A percentile compares a stretch with the other conserved stretches of the same genome.
Evolutionary conservation across 2,797 vertebrate species (phyloP).

Genomic region (Anguilla megastoma): DNA sequence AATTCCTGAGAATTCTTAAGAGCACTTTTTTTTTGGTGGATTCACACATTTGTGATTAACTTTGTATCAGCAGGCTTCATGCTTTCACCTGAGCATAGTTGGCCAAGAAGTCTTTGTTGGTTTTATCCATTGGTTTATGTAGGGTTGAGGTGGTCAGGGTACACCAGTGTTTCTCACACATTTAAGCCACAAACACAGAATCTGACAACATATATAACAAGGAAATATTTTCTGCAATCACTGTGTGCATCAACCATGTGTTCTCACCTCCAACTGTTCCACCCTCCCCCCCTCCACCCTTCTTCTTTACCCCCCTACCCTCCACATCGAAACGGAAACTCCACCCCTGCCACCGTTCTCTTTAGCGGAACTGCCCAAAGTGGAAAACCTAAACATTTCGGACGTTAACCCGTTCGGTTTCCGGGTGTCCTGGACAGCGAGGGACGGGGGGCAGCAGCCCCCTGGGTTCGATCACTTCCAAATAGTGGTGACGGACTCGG

Average conservation of each 20-base stretch:
- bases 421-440: constrained; percentile 86
- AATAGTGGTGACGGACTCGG: constrained; percentile 91
- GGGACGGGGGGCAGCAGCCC: constrained; percentile 62
- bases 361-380: constrained; percentile 87
- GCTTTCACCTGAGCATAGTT: background rate
- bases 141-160: background rate
- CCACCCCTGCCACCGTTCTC: constrained; percentile 31
- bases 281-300: constrained; percentile 56
- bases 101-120: background rate
- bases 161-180: background rate
- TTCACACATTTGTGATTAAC: background rate
- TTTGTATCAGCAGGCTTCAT: background rate
- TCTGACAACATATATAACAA: background rate
- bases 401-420: constrained; percentile 90
- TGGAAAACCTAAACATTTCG: constrained; percentile 94
- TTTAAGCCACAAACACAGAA: background rate
- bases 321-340: constrained; percentile 7
- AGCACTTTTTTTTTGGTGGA: background rate
- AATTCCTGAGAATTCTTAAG: background rate
- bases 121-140: background rate
- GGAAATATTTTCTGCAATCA: constrained; percentile 66
- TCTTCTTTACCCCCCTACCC: constrained; percentile 43
- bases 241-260: constrained; percentile 59
- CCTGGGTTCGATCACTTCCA: constrained; percentile 84
- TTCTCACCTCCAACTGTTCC: constrained; percentile 59